Percentiles rank a stretch among this genome's conserved stretches.
These are phyloP conservation scores for Thalassarche chlororhynchos DNA, from an alignment of 2,113 vertebrate genomes.

Conservation along the genomic window DNA sequence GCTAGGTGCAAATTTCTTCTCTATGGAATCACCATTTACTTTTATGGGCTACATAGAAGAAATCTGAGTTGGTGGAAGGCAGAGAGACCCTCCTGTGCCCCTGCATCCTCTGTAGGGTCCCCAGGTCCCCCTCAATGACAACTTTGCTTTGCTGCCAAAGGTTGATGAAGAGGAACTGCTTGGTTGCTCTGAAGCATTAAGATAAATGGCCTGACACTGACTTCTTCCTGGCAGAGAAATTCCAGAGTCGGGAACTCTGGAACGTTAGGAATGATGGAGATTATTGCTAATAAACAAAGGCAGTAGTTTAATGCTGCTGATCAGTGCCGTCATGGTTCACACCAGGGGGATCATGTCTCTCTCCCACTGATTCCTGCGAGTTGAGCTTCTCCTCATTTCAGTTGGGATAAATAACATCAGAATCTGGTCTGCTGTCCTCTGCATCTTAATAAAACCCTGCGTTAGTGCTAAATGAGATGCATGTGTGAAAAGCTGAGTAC, in stretches of 20 bases:
- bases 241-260: not conserved
- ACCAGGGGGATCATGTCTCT: rapidly evolving
- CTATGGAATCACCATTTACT: not conserved
- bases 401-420: not conserved
- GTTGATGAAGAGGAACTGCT: not conserved
- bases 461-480: not conserved
- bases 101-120: not conserved
- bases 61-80: not conserved
- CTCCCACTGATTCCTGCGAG: rapidly evolving
- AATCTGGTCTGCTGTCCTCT: not conserved
- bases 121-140: not conserved
- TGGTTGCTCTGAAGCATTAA: not conserved
- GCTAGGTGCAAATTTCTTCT: not conserved
- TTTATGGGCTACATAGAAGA: not conserved
- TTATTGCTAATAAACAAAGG: not conserved
- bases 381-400: not conserved
- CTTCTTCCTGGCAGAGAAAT: not conserved
- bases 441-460: not conserved
- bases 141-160: not conserved
- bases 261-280: not conserved
- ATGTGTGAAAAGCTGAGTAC: not conserved
- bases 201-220: not conserved
- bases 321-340: rapidly evolving
- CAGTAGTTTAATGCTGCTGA: not conserved
- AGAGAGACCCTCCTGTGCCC: not conserved